Conservation (phyloP, 2,888 invertebrate species). For the Craniophora ligustri region DNA sequence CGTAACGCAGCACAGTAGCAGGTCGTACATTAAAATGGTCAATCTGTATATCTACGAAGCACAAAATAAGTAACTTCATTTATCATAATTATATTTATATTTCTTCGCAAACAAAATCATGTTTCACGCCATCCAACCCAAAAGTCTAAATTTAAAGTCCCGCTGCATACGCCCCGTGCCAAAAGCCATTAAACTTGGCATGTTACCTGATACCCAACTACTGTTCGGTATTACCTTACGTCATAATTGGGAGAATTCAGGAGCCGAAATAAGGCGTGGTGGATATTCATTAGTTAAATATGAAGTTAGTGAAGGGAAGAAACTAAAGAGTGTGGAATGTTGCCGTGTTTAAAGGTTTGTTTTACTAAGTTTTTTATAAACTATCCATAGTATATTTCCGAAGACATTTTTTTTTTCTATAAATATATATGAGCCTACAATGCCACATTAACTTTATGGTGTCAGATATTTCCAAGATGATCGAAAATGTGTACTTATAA, state of each 20-base stretch:
- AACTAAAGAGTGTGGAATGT: not conserved
- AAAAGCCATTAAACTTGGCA: constrained; percentile 60
- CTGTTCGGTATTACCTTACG: constrained; percentile 73
- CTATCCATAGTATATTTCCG: no score
- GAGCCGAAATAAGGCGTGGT: constrained; percentile 59
- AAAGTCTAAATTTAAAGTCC: constrained; percentile 58
- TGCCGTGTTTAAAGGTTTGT: no score
- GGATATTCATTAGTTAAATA: constrained; percentile 39
- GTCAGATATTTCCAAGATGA: no score
- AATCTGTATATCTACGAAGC: no score
- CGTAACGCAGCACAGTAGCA: no score
- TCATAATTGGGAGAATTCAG: constrained; percentile 71
- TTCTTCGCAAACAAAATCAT: not conserved
- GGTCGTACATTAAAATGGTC: no score
- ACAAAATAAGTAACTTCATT: not conserved
- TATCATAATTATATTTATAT: not conserved
- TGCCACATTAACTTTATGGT: no score
- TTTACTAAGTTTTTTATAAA: no score
- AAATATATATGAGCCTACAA: no score
- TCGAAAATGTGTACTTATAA: no score
- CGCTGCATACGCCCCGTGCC: constrained; percentile 62
- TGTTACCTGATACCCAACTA: constrained; percentile 62
- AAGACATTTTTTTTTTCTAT: no score
- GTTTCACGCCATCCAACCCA: constrained; percentile 54
- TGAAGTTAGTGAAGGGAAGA: constrained; percentile 3